Base-by-base conservation (phyloP, 2,113 vertebrate genomes). In the Todiramphus chloris region DNA sequence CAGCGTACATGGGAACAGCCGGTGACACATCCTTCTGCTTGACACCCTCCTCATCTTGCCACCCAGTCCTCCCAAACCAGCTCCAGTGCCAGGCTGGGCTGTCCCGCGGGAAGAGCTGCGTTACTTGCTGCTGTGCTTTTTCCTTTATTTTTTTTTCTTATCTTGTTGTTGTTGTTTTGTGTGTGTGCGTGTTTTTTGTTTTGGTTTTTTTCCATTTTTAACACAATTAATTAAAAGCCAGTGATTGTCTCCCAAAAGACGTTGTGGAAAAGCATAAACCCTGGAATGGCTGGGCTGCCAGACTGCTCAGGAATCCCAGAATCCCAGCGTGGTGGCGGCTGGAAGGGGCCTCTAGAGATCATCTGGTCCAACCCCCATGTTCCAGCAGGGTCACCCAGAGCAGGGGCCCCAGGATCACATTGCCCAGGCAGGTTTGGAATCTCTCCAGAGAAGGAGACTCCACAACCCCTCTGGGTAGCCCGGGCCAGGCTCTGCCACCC, bases 151-250 rank as follows among this genome's bases (percentile, higher is more conserved):
- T 27, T n/a, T 53, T 53, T 28, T 13, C 12, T 67, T 14, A 23
- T 55, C 50, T 7, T 14, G 51, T 53, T 25, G 44, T 46, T 46
- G 44, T 43, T 43, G 43, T 43, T 43, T 43, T 43, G 41, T 41
- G 41, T 15, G 15, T 43, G 43, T 43, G 43, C 41, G 5, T 41
- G 41, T 41, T 18, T 46, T 46, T 46, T 46, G 48, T 48, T 48
- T 48, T 48, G 20, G 48, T 51, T 39, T 13, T 12, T 62, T 14
- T 63, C 55, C 6, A 6, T 83, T 94, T 89, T 55, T 56, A 93
- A 43, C 53, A 39, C 66, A 84, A 85, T 97, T 96, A 95, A 96
- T 97, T 93, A 93, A 93, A 97, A 80, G 0, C 6, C 78, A 46
- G 60, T 0, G 1, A 33, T 43, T 6, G 5, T 75, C 74, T 94